A percentile compares a stretch with the other conserved stretches of the same genome.
These are phyloP conservation scores for Muscicapa striata DNA, from an alignment of 2,797 vertebrate genomes.

Conservation along the genomic window DNA sequence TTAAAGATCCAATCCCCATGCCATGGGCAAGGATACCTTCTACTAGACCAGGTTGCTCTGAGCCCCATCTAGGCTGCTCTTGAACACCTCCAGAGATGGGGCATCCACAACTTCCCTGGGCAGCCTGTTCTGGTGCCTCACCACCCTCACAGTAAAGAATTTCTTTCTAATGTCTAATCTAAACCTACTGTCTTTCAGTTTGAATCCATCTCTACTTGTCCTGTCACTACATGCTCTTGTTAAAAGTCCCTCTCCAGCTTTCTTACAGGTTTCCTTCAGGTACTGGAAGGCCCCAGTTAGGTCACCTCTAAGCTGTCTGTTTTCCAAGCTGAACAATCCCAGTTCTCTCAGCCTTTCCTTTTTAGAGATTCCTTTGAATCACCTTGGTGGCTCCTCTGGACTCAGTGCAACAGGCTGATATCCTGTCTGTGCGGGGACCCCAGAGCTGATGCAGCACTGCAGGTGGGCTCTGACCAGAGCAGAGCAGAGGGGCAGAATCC, in stretches of 20 bases:
- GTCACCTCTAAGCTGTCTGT: neutral
- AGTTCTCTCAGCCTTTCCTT: neutral
- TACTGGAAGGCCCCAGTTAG: neutral
- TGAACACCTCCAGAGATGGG: neutral
- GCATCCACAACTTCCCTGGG: neutral
- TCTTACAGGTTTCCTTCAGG: neutral
- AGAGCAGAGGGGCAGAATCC: fast-evolving
- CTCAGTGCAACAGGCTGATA: neutral
- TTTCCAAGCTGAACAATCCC: neutral
- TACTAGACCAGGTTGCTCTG: neutral
- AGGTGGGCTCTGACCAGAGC: neutral
- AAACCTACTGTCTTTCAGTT: neutral
- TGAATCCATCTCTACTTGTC: neutral
- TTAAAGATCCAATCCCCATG: neutral
- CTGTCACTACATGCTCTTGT: neutral
- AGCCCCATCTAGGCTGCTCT: neutral
- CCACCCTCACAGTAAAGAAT: neutral
- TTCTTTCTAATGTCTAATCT: neutral
- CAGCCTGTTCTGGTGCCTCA: neutral
- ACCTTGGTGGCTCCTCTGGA: neutral
- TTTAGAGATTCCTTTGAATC: too few relatives aligned
- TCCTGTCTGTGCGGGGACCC: neutral
- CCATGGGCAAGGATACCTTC: neutral
- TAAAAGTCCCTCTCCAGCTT: neutral
- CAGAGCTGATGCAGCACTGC: neutral